Base-by-base conservation (phyloP, 1,140 invertebrate species). In the Sycophila sp. region DNA sequence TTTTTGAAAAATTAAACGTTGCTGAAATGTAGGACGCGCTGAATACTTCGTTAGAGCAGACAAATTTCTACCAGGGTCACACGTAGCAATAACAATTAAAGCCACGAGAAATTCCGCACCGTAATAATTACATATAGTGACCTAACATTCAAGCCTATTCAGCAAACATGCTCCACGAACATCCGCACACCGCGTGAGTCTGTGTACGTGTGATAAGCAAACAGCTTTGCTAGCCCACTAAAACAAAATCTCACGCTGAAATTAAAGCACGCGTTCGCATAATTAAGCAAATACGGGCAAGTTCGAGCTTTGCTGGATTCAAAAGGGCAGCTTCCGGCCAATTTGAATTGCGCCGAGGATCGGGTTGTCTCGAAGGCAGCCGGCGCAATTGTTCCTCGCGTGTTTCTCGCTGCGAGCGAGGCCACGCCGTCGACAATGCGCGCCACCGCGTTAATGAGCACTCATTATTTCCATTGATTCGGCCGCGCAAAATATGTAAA, bases 381-480 rank as follows among this genome's bases (percentile, higher is more conserved):
- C 76, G 19, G 22, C 22, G 28, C 72, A 79, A 77, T 79, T 67
- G 67, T 70, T 68, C 73, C 77, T 78, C 77, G 74, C n/a, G n/a
- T n/a, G n/a, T n/a, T 79, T 71, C 59, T 58, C 36, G 73, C 59
- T 65, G 62, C 67, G 63, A 55, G 19, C 59, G 67, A 13, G 40
- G 1, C 34, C 34, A 11, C 64, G 69, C 69, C 68, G 65, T 65
- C 38, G 32, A 36, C 28, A 49, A 68, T 49, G n/a, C 22, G 4
- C 15, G 19, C n/a, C 42, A n/a, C 38, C 17, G 65, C 38, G 69
- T 70, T 78, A 79, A 79, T 74, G 72, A 79, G 77, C 38, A 26
- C 65, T 77, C 67, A 75, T 79, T 77, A 75, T 79, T 74, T 66
- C 51, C 40, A 59, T 66, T 51, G 42, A 28, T 40, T 36, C 32